Conservation (phyloP, 2,113 vertebrate genomes). For the Taurulus bubalis region DNA sequence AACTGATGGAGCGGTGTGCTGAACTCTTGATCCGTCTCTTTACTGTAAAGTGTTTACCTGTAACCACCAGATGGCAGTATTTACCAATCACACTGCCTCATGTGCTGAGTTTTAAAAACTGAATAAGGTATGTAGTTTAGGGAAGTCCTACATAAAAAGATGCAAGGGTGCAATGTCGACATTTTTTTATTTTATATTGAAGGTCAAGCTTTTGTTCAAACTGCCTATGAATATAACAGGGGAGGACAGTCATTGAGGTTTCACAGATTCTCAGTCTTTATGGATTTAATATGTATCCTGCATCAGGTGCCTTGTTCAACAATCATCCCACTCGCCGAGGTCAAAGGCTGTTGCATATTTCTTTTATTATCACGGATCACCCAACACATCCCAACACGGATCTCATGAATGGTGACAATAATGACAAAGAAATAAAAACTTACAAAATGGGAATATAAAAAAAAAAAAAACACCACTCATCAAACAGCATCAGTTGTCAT, state of each 20-base stretch:
- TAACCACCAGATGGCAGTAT: slow-evolving; percentile 51
- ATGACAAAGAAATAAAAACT: slow-evolving; percentile 71
- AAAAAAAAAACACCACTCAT: slow-evolving; percentile 78
- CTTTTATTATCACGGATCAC: slow-evolving; percentile 84
- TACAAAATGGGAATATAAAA: slow-evolving; percentile 77
- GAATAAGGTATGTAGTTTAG: no score
- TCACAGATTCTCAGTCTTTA: background rate
- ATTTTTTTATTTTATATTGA: background rate
- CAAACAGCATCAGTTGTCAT: slow-evolving; percentile 67
- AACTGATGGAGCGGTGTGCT: slow-evolving; percentile 52
- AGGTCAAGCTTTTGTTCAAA: background rate
- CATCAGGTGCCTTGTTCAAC: background rate
- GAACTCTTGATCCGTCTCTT: background rate
- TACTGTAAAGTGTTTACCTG: background rate
- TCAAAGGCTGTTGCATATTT: slow-evolving; percentile 77
- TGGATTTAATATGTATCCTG: slow-evolving; percentile 7
- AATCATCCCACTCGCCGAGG: slow-evolving; percentile 34
- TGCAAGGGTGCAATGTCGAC: background rate
- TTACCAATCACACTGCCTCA: background rate
- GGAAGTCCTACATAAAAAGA: background rate
- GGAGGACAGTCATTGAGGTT: slow-evolving; percentile 13
- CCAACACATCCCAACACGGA: slow-evolving; percentile 78
- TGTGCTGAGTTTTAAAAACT: no score
- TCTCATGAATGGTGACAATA: slow-evolving; percentile 76
- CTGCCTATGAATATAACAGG: background rate